Base-by-base conservation (phyloP, 2,113 vertebrate species). In the Indri indri region DNA sequence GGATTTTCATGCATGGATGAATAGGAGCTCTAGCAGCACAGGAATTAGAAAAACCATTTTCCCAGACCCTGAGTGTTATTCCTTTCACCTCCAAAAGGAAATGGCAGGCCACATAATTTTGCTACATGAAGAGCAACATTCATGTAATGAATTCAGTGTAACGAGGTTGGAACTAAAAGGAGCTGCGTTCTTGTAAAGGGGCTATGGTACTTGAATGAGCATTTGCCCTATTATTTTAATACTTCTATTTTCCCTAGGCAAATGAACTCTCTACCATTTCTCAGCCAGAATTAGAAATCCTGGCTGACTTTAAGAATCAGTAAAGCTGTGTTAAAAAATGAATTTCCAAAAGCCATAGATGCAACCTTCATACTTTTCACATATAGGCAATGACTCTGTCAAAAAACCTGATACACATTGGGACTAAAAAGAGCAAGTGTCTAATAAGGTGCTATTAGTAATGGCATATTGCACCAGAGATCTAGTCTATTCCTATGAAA, bases 1-100 rank as follows among this genome's bases (percentile, higher is more conserved):
- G 61, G 76, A 88, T 88, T 97, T 97, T 94, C 88, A 95, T 86
- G 97, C 71, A 85, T 68, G 85, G 92, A 95, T 94, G 80, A 96
- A 65, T 27, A 92, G 74, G 61, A 92, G 63, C 76, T 54, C 54
- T 63, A 80, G 66, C 63, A 90, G 92, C 73, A 76, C 50, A 94
- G 84, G 23, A 94, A 94, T 42, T n/a, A 71, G 71, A 11, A 70
- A 92, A 84, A 80, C 32, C 57, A 88, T 92, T 96, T 96, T 92
- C 88, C 68, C 68, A 70, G 84, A 76, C 17, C 70, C 84, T 0
- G 4, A 93, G 54, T 87, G 95, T 90, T 16, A 54, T 91, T 82
- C 70, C 30, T 97, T 97, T 97, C 66, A 92, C 86, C 65, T 96
- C 54, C 88, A 91, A 94, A 76, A 96, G 50, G 47, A 97, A 93